Percentiles rank a stretch among this genome's conserved stretches.
Conservation (phyloP, 2,113 vertebrate species). For the Pteronura brasiliensis region DNA sequence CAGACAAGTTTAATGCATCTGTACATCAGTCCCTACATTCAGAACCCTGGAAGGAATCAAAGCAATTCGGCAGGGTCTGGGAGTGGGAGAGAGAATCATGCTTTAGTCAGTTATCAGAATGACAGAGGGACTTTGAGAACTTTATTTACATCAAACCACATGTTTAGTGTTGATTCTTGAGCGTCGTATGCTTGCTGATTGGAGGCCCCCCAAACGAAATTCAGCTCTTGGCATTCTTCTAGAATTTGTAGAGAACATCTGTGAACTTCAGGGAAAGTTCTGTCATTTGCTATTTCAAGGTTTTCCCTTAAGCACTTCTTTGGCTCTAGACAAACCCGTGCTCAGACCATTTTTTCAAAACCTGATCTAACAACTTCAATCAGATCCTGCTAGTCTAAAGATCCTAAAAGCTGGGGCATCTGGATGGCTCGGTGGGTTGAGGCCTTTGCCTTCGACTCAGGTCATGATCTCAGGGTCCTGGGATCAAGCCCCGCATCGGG, state of each 20-base stretch:
- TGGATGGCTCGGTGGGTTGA: no score
- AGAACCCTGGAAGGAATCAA: background rate
- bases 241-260: conserved; percentile 42
- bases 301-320: conserved; percentile 2
- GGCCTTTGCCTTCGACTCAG: no score
- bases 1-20: background rate
- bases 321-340: background rate
- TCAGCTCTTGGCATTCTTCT: conserved; percentile 3
- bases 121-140: conserved; percentile 8
- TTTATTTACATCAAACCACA: conserved; percentile 22
- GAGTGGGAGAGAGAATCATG: background rate
- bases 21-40: background rate
- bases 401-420: no score
- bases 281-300: background rate
- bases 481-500: no score
- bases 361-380: background rate
- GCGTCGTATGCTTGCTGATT: conserved; percentile 18
- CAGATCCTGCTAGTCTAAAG: background rate
- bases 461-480: no score
- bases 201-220: background rate
- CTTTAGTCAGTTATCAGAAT: conserved; percentile 39
- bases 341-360: background rate
- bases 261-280: background rate
- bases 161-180: conserved; percentile 36
- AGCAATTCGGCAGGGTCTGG: background rate